A percentile compares a stretch with the other conserved stretches of the same genome.
phyloP scores from a whole-genome alignment of 2,113 vertebrate species.

The Poeciliopsis turrubarensis region DNA sequence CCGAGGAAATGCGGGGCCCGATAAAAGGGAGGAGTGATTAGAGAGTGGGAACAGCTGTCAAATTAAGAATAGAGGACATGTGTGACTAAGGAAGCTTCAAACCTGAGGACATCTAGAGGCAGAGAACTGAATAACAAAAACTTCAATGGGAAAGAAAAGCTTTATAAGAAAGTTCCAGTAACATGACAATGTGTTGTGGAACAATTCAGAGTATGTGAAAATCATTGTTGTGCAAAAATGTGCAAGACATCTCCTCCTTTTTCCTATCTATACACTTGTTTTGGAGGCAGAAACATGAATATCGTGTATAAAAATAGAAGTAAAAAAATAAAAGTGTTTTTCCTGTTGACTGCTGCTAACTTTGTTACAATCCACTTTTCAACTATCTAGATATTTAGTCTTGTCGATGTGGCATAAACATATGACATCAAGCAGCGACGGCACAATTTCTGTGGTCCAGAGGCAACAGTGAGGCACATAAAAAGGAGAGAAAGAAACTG shows the following conservation, averaged over 20 bases:
- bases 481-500: not conserved
- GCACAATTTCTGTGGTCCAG: not conserved
- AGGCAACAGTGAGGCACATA: not conserved
- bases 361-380: not conserved
- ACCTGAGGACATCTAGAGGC: not conserved
- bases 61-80: not conserved
- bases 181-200: not conserved
- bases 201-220: not conserved
- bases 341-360: not conserved
- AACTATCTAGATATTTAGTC: too few relatives aligned
- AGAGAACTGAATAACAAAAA: not conserved
- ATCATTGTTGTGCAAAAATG: too few relatives aligned
- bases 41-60: not conserved
- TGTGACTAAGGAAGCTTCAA: not conserved
- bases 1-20: not conserved
- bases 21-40: not conserved
- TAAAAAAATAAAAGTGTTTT: not conserved
- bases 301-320: too few relatives aligned
- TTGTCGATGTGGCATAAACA: not conserved
- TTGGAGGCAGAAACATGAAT: not conserved
- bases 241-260: too few relatives aligned
- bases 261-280: not conserved
- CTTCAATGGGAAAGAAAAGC: not conserved
- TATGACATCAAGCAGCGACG: not conserved
- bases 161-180: not conserved